Percentiles rank a stretch among this genome's conserved stretches.
Evolutionary conservation across 2,113 vertebrate species (phyloP).

Genomic region (Centropus bengalensis): DNA sequence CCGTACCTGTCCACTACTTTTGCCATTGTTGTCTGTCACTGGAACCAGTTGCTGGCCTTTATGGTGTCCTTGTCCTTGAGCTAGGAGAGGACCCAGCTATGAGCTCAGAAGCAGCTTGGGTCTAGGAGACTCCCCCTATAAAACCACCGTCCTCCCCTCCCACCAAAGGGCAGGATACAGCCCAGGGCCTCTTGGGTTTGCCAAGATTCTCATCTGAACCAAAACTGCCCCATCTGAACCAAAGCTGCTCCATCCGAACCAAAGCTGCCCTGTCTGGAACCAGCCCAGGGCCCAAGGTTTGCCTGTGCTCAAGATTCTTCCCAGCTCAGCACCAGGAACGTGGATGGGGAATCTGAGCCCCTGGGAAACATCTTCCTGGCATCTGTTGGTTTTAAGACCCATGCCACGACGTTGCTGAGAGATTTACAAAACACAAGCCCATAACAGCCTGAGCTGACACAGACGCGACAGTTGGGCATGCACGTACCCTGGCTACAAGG

Average conservation of each 20-base stretch:
- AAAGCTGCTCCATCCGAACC: not conserved
- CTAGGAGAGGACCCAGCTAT: not conserved
- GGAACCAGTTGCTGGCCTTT: not conserved
- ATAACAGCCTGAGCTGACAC: not conserved
- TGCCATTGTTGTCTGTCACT: not conserved
- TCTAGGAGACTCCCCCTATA: not conserved
- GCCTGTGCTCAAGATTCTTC: fast-evolving
- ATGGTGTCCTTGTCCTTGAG: not conserved
- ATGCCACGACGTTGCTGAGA: fast-evolving
- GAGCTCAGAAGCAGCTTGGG: not conserved
- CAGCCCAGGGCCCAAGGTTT: too few species aligned
- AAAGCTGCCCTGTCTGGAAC: not conserved
- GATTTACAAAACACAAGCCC: not conserved
- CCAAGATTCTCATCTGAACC: not conserved
- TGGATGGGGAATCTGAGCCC: not conserved
- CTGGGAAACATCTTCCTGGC: not conserved
- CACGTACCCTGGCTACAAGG: not conserved
- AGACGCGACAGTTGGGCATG: not conserved
- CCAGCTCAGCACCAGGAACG: fast-evolving
- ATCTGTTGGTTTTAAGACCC: not conserved
- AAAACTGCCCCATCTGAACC: not conserved
- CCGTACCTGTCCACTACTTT: not conserved
- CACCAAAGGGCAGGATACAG: not conserved
- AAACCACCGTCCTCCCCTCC: not conserved
- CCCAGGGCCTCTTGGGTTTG: not conserved